Base-by-base conservation (phyloP, 2,888 invertebrate species). In the Sipunculus nudus region DNA sequence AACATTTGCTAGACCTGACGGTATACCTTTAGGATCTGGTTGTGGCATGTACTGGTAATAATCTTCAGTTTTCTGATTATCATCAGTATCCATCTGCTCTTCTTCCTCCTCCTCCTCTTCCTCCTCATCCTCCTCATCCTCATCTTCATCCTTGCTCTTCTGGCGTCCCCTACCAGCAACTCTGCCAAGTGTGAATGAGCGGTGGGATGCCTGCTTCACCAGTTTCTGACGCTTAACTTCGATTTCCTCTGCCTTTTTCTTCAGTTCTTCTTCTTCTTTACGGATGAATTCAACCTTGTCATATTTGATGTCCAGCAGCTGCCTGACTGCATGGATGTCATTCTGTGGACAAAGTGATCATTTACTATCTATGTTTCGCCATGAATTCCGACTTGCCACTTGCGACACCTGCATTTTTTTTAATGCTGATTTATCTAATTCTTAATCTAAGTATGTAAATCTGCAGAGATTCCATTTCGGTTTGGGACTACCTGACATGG, bases 231-330 rank as follows among this genome's bases (percentile, higher is more conserved):
- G n/a, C n/a, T n/a, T n/a, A n/a, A n/a, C n/a, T n/a, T n/a, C n/a
- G n/a, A n/a, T n/a, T n/a, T n/a, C n/a, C n/a, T 49, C 39, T 16
- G 10, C 41, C 39, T 49, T 25, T 49, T 21, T n/a, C n/a, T n/a
- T n/a, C n/a, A n/a, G 10, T 35, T 13, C 10, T 13, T 35, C 16
- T 35, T 23, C 23, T 19, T n/a, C n/a, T n/a, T n/a, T n/a, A n/a
- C n/a, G n/a, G n/a, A n/a, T n/a, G n/a, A n/a, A 48, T 8, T 55
- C 46, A 10, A 73, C 67, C 19, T 65, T 64, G 40, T 73, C 73
- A 69, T 81, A 85, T 43, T 70, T 69, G 54, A 72, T 68, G 70
- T 85, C 79, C 45, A 85, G 64, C 39, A 85, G 70, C 26, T 84
- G 67, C 65, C 81, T 80, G 6, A 83, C 82, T 70, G 84, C 73